Percentiles rank a stretch among this genome's conserved stretches.
phyloP scores from a whole-genome alignment of 1,140 invertebrate genomes.

The Ceratina japonica region DNA sequence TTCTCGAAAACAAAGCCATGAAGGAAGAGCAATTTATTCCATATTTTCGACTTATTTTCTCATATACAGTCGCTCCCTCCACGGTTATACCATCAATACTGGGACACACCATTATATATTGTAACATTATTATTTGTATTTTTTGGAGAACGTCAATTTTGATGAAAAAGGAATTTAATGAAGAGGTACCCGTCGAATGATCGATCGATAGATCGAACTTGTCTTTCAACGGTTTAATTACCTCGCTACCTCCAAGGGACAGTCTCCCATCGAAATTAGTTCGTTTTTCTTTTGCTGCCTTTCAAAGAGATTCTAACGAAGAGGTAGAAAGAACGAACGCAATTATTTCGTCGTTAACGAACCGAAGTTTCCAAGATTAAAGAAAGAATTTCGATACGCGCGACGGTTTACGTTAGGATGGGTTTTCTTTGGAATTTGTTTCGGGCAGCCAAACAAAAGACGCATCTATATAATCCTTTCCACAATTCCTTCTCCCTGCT shows the following conservation, averaged over 20 bases:
- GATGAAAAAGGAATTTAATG: slow-evolving; percentile 16
- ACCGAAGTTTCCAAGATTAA: not conserved
- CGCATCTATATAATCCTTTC: not conserved
- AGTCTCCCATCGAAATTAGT: not conserved
- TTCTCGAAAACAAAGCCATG: too few relatives aligned
- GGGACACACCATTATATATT: too few relatives aligned
- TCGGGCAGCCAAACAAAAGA: not conserved
- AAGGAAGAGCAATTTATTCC: too few relatives aligned
- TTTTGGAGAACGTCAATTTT: too few relatives aligned
- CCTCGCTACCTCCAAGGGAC: not conserved
- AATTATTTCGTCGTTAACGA: not conserved
- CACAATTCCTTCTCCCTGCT: not conserved
- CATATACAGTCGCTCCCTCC: too few relatives aligned
- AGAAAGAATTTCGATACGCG: not conserved
- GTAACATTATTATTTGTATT: too few relatives aligned
- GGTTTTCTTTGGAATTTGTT: not conserved
- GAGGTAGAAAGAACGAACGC: too few relatives aligned
- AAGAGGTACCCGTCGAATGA: not conserved
- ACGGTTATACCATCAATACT: too few relatives aligned
- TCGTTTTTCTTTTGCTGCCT: not conserved
- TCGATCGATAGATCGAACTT: slow-evolving; percentile 36
- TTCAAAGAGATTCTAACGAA: not conserved
- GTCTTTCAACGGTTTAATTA: slow-evolving; percentile 25
- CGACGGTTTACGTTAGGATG: not conserved
- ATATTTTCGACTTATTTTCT: too few relatives aligned